A percentile compares a stretch with the other conserved stretches of the same genome.
These are phyloP conservation scores for Chromobotia macracanthus DNA, from an alignment of 2,797 vertebrate genomes.

Conservation along the genomic window DNA sequence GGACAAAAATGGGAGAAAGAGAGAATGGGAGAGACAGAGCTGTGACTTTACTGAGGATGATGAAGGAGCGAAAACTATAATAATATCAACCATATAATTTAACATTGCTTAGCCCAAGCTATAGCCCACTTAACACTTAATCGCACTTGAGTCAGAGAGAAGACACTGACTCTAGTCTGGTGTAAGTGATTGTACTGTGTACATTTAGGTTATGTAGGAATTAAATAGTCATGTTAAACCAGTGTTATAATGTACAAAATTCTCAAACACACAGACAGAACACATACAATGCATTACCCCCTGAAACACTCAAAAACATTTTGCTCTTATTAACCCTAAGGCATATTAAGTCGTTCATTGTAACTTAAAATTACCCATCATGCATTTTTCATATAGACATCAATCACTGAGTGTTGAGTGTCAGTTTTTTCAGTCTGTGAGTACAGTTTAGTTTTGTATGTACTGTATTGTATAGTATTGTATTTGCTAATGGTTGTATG, in stretches of 20 bases:
- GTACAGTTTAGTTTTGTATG: neutral
- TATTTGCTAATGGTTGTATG: neutral
- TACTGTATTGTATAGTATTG: slow-evolving; percentile 8
- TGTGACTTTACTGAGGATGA: slow-evolving; percentile 8
- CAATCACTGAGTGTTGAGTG: neutral
- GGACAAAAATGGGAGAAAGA: slow-evolving; percentile 5
- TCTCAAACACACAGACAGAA: slow-evolving; percentile 16
- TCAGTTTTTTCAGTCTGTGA: slow-evolving; percentile 1
- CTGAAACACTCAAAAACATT: slow-evolving; percentile 24
- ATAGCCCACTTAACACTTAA: slow-evolving; percentile 11
- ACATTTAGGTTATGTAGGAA: neutral
- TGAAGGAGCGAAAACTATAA: neutral
- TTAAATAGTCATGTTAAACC: neutral
- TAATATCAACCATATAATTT: neutral
- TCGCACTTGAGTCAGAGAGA: slow-evolving; percentile 10
- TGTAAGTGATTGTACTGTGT: neutral
- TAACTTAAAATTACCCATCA: slow-evolving; percentile 52
- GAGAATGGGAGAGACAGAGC: slow-evolving; percentile 25
- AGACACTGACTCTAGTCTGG: neutral
- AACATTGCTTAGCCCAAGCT: neutral
- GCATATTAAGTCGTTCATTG: neutral
- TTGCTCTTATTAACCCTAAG: neutral
- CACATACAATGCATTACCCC: neutral
- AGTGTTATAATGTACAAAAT: neutral
- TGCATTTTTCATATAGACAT: slow-evolving; percentile 52